Evolutionary conservation across 2,888 invertebrate species (phyloP), one percentile per base, ranked within the genome.

Genomic region (Leptinotarsa peninsularis): DNA sequence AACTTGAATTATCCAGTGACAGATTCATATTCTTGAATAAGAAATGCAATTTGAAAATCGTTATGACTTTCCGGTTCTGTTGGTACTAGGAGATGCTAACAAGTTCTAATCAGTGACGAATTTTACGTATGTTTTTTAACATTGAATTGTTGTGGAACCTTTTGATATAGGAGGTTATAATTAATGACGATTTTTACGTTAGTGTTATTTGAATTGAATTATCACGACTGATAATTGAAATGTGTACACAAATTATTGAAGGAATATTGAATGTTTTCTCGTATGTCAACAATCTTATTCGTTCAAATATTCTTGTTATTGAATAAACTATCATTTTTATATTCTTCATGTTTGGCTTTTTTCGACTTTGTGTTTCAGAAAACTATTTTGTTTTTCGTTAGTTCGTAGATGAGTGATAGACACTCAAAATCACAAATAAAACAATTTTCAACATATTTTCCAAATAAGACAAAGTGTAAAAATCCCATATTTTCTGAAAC

Each of bases 61-160:
- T 43, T 7, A 43, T 43, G 54, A 54, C 54, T 54, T 54, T 54
- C 7, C n/a, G 2, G n/a, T n/a, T 54, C 17, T n/a, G 7, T n/a
- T n/a, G 17, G 52, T 17, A 52, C 5, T 52, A 52, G 33, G 33
- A 52, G 4, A 52, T 17, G n/a, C 49, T 49, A 50, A 18, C n/a
- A 43, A 58, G 49, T 7, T 67, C 70, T 70, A 70, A 70, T 70
- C 58, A 50, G 33, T 70, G 70, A 70, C 58, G 70, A 70, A 60
- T 70, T 70, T 70, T 54, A 70, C 70, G 70, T 54, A 5, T 54
- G 67, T 18, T 67, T 67, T 49, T 67, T 15, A 33, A 33, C n/a
- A 21, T 17, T 52, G 52, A 17, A 21, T 56, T n/a, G 18, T 58
- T 58, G 23, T 58, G 23, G 58, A 58, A 27, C 58, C 58, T 23